A percentile compares a stretch with the other conserved stretches of the same genome.
These are phyloP conservation scores for Peromyscus polionotus DNA, from an alignment of 2,113 vertebrate species.

Conservation along the genomic window DNA sequence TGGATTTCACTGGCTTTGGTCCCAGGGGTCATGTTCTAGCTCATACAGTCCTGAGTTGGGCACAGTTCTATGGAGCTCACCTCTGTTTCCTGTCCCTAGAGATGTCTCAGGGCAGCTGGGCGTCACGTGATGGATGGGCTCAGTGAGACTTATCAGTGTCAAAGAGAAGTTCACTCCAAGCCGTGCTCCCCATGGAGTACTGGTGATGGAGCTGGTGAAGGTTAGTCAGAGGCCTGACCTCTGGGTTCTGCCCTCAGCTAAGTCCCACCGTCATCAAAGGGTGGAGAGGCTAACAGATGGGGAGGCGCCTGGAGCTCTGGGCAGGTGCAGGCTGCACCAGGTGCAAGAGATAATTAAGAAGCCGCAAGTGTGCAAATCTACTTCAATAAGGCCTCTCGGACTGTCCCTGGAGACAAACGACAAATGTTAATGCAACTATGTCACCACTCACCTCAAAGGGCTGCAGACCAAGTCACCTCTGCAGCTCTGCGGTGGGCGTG, in stretches of 20 bases:
- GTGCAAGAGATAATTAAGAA: conserved; percentile 29
- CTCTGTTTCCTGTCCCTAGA: not conserved
- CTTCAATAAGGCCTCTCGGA: not conserved
- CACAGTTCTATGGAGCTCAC: not conserved
- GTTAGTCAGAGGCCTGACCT: not conserved
- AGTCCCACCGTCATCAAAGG: not conserved
- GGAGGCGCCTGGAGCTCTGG: not conserved
- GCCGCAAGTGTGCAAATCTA: not conserved
- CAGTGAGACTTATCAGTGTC: not conserved
- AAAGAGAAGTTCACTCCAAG: not conserved
- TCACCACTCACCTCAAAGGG: not conserved
- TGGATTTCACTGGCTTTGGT: not conserved
- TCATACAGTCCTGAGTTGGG: not conserved
- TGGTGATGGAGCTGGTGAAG: not conserved
- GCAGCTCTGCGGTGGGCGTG: not conserved
- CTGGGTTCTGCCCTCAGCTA: not conserved
- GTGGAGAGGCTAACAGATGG: not conserved
- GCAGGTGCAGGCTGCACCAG: not conserved
- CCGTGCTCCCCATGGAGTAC: not conserved
- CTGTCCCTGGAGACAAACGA: not conserved
- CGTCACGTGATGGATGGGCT: no score
- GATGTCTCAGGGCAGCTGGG: not conserved
- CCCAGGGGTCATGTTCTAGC: not conserved
- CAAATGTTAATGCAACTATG: not conserved
- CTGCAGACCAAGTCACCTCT: not conserved